Base-by-base conservation (phyloP, 2,113 vertebrate genomes). In the Sapajus apella region DNA sequence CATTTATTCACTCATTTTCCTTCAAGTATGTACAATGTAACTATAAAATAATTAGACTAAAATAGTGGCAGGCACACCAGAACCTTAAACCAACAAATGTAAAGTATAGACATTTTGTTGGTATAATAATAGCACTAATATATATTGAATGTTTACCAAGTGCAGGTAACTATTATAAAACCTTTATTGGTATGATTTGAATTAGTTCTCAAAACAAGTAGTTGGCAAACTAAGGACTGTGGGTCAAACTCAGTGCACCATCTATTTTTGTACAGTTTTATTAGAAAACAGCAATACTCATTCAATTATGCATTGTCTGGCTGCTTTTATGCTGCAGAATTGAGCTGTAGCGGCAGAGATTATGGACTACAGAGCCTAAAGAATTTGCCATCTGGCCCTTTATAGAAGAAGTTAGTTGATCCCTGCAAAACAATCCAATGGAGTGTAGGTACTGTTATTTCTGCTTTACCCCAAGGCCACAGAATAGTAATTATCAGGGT, bases 101-200 rank as follows among this genome's bases (percentile, higher is more conserved):
- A 52, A 87, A 66, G 66, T 73, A 2, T n/a, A 86, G 55, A 73
- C 55, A 45, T 95, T 94, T 92, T 94, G 40, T 86, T 89, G 79
- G 27, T 73, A 32, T 47, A 91, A 94, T 84, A 88, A 55, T 72
- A 93, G 50, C 27, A 97, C 83, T 89, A 93, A 70, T 79, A 85
- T 55, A 73, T 87, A 70, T 50, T 79, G 55, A 96, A 87, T 95
- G 32, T 83, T 90, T 87, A 82, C 83, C 80, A 93, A 95, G 55
- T 83, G 37, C 21, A 73, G 32, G 23, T 64, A 89, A 89, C 45
- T 87, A 61, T 35, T 75, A 68, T 82, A 95, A 94, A 95, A 90
- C 25, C n/a, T 90, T 90, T 84, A 90, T 52, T 91, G 77, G n/a
- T 13, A 76, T 90, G 84, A 72, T 92, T 27, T 35, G 32, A 96